These are phyloP conservation scores for Conus ventricosus DNA, from an alignment of 1,140 invertebrate genomes.

Conservation along the genomic window DNA sequence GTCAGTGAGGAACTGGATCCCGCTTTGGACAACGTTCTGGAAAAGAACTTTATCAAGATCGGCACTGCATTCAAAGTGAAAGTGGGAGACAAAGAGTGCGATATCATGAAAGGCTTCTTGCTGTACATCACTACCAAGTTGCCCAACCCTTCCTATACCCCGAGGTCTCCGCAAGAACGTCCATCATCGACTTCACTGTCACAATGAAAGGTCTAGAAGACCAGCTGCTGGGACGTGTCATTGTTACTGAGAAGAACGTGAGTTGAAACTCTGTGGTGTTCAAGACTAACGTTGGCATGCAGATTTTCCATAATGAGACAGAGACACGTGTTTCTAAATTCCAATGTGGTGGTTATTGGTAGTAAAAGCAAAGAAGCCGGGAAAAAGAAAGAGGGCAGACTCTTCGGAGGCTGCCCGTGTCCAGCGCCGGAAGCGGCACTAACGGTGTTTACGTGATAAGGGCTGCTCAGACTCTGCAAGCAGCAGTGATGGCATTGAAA, in stretches of 20 bases:
- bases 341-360: no score
- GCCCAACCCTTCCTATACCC: conserved; percentile 95
- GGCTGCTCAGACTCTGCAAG: no score
- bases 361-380: no score
- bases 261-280: conserved; percentile 41
- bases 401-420: no score
- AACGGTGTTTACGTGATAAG: no score
- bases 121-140: conserved; percentile 79
- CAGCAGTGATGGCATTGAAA: no score
- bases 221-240: conserved; percentile 94
- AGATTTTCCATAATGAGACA: neutral
- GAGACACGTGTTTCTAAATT: neutral
- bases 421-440: no score
- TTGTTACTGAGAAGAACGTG: conserved; percentile 90
- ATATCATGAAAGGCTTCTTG: conserved; percentile 95
- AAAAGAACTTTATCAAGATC: conserved; percentile 98
- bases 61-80: conserved; percentile 93
- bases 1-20: conserved; percentile 95
- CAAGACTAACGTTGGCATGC: neutral
- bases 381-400: no score
- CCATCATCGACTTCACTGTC: conserved; percentile 75
- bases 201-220: conserved; percentile 97
- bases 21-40: conserved; percentile 95
- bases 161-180: conserved; percentile 95
- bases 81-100: conserved; percentile 96